Conservation (phyloP, 2,888 invertebrate species). For the Tillus elongatus region DNA sequence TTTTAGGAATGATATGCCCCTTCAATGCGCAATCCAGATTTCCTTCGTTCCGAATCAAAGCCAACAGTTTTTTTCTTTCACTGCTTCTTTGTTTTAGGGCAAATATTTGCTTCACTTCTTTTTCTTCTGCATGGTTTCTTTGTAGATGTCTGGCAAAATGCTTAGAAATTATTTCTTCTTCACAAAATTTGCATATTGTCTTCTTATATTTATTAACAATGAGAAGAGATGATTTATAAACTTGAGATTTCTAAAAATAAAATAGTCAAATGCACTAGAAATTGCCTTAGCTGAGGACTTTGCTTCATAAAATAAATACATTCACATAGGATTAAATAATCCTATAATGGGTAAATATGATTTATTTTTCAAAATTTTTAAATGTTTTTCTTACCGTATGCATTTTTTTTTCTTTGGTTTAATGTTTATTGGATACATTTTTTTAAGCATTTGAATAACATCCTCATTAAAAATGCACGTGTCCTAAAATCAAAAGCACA, state of each 20-base stretch:
- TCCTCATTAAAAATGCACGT: too few species aligned
- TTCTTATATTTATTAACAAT: background rate
- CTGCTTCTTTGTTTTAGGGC: background rate
- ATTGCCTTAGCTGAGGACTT: too few species aligned
- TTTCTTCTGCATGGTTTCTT: conserved; percentile 7
- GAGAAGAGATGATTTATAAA: background rate
- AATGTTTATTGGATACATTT: too few species aligned
- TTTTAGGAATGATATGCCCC: conserved; percentile 8
- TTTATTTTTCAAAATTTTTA: too few species aligned
- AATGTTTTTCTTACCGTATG: too few species aligned
- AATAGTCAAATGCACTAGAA: too few species aligned
- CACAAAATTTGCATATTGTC: conserved; percentile 8
- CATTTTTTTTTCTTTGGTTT: too few species aligned
- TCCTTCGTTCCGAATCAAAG: conserved; percentile 1
- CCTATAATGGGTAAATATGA: too few species aligned
- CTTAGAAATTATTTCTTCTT: background rate
- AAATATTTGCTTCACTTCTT: background rate
- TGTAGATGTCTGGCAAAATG: conserved; percentile 5
- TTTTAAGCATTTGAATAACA: too few species aligned
- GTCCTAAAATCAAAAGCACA: too few species aligned
- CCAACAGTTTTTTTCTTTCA: background rate
- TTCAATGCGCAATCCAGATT: conserved; percentile 1
- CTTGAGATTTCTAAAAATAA: background rate
- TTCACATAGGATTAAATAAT: too few species aligned
- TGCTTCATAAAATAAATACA: too few species aligned